phyloP scores from a whole-genome alignment of 2,113 vertebrate species.

The Chaetops frenatus region DNA sequence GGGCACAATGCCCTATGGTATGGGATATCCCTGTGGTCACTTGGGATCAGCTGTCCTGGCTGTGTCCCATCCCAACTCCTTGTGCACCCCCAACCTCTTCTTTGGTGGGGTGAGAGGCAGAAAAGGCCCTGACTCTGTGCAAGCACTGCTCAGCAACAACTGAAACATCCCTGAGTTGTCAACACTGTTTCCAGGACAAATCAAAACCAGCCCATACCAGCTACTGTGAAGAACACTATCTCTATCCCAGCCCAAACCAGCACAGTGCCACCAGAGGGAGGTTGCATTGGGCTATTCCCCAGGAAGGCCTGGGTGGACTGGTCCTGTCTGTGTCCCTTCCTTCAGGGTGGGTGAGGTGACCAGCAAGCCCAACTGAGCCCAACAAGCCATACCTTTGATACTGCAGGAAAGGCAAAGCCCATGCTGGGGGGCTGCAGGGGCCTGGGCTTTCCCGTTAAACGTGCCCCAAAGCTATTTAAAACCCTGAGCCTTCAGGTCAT shows the following conservation, averaged over 20 bases:
- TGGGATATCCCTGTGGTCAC: neutral
- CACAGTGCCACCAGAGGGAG: neutral
- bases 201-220: neutral
- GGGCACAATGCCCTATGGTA: no score
- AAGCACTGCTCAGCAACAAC: neutral
- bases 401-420: neutral
- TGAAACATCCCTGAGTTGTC: neutral
- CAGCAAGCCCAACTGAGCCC: neutral
- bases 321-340: accelerated
- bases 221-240: neutral
- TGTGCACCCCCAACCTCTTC: neutral
- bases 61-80: no score
- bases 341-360: neutral
- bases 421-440: neutral
- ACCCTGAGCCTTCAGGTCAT: neutral
- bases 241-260: neutral
- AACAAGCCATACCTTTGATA: neutral
- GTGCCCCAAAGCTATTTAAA: accelerated
- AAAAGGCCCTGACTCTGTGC: neutral
- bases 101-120: neutral
- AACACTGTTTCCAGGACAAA: neutral
- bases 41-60: neutral
- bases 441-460: neutral
- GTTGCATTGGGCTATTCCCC: neutral
- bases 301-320: neutral